Base-by-base conservation (phyloP, 1,140 invertebrate genomes). In the Ceratosolen fusciceps region DNA sequence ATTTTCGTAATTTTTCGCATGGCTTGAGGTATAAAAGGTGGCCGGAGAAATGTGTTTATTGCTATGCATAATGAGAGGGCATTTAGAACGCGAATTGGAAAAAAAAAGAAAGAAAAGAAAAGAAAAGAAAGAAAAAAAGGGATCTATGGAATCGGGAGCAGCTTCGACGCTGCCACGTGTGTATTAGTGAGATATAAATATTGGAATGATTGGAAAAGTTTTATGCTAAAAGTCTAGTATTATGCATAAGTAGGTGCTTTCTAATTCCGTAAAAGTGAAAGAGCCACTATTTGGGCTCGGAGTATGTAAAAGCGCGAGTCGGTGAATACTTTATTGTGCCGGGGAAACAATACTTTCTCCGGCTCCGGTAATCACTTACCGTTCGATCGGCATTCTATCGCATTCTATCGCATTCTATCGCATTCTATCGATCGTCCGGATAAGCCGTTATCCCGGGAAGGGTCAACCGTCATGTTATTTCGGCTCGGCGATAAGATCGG, bases 331-430 rank as follows among this genome's bases (percentile, higher is more conserved):
- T 26, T 62, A 14, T 26, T 62, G 14, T 62, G 26, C 21, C n/a
- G 34, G 21, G 58, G 19, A 34, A 34, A 62, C 58, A 62, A 34
- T 62, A 62, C 58, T 62, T 62, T 62, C 54, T 56, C 54, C 26
- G 24, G 24, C 21, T 56, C 12, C n/a, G 14, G 16, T 34, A 62
- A n/a, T n/a, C n/a, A n/a, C n/a, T n/a, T n/a, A n/a, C n/a, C n/a
- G n/a, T n/a, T 62, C 16, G 58, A 62, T 26, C 34, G 58, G 21
- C 34, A 62, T 34, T 62, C 31, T 26, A 14, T 29, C 12, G 24
- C 21, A 29, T 10, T 58, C 14, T 4, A 34, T 4, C 21, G 10
- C 9, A 62, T 34, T 62, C 31, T 26, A 14, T 29, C 12, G 24
- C 21, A 29, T 10, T 58, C 14, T 4, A 34, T 4, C 21, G 10